These are phyloP conservation scores for Fragum sueziense DNA, from an alignment of 2,888 invertebrate genomes.

Conservation along the genomic window DNA sequence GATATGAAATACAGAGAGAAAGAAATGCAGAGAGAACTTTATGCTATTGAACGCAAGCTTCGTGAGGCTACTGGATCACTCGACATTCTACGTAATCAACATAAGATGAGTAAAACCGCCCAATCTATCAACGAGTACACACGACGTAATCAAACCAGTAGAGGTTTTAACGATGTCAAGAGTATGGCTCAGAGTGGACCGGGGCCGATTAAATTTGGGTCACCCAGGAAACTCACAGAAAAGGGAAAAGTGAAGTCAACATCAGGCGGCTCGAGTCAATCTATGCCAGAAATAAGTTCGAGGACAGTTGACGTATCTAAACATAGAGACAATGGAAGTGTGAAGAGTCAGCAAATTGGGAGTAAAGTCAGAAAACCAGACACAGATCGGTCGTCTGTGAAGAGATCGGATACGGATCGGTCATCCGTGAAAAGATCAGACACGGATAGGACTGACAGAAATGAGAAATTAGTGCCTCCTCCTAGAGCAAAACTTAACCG, in stretches of 20 bases:
- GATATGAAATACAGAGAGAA: conserved; percentile 45
- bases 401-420: not conserved
- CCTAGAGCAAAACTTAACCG: conserved; percentile 13
- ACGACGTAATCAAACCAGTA: conserved; percentile 16
- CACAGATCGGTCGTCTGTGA: not conserved
- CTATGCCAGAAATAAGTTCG: conserved; percentile 7
- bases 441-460: not conserved
- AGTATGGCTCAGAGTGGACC: conserved; percentile 52
- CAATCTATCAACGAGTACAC: conserved; percentile 55
- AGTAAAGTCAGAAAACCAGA: not conserved
- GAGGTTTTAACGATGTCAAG: conserved; percentile 20
- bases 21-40: conserved; percentile 34
- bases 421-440: not conserved
- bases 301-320: not conserved
- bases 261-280: conserved; percentile 25
- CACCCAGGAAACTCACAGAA: not conserved
- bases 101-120: conserved; percentile 60
- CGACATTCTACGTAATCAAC: conserved; percentile 50
- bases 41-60: conserved; percentile 42
- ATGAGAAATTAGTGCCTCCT: not conserved
- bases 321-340: conserved; percentile 9
- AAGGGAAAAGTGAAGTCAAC: conserved; percentile 3
- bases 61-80: conserved; percentile 44
- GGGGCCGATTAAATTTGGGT: conserved; percentile 41
- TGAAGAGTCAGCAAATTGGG: conserved; percentile 1